Evolutionary conservation across 2,888 invertebrate genomes (phyloP).

Genomic region (Eurois occulta): DNA sequence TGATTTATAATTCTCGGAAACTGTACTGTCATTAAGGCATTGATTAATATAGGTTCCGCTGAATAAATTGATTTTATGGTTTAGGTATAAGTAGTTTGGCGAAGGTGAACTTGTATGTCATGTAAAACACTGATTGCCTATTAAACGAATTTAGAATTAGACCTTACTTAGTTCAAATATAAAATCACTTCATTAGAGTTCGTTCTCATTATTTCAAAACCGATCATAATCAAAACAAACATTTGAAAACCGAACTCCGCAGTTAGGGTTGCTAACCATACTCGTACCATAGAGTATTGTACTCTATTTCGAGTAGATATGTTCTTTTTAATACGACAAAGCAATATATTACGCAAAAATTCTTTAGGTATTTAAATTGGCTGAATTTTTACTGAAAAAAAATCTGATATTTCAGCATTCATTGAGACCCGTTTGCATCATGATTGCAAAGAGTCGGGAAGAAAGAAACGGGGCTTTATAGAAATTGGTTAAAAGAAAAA

Average conservation of each 20-base stretch:
- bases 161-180: not conserved
- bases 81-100: slow-evolving; percentile 11
- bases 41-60: slow-evolving; percentile 38
- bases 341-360: not conserved
- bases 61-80: slow-evolving; percentile 41
- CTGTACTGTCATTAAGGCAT: slow-evolving; percentile 21
- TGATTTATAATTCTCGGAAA: slow-evolving; percentile 34
- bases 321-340: not conserved
- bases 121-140: slow-evolving; percentile 13
- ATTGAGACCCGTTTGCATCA: not conserved
- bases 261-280: slow-evolving; percentile 1
- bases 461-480: not conserved
- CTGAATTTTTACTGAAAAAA: not conserved
- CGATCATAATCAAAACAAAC: slow-evolving; percentile 28
- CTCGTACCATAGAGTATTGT: not conserved
- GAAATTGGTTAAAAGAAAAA: not conserved
- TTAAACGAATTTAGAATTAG: slow-evolving; percentile 10
- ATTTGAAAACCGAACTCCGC: slow-evolving; percentile 14
- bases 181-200: slow-evolving; percentile 35
- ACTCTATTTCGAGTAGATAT: not conserved
- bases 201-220: slow-evolving; percentile 22
- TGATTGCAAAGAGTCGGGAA: not conserved
- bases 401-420: not conserved
- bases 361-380: not conserved
- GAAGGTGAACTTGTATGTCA: slow-evolving; percentile 7